Percentiles rank a stretch among this genome's conserved stretches.
These are phyloP conservation scores for Sitta europaea DNA, from an alignment of 2,113 vertebrate genomes.

Conservation along the genomic window DNA sequence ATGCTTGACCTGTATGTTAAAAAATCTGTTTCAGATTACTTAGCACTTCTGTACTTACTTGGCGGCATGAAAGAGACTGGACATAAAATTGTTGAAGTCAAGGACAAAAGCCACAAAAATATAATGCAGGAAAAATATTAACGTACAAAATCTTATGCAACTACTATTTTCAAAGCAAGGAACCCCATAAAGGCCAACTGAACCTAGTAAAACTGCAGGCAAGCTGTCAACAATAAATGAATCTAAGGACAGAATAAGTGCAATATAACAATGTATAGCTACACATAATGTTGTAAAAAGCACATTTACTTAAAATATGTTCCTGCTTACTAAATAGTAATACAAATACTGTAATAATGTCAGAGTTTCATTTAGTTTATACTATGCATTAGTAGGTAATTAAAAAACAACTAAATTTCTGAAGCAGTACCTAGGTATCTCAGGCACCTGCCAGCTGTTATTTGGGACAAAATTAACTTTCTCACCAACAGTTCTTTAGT, in stretches of 20 bases:
- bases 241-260: not conserved
- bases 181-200: not conserved
- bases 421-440: not conserved
- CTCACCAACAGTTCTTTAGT: not conserved
- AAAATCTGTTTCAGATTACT: not conserved
- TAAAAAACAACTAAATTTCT: not conserved
- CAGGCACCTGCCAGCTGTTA: not conserved
- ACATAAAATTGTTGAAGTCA: slow-evolving; percentile 69
- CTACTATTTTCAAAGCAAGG: not conserved
- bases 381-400: not conserved
- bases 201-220: not conserved
- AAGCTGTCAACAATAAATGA: not conserved
- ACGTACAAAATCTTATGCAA: not conserved
- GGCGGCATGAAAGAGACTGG: slow-evolving; percentile 96
- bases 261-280: not conserved
- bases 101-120: slow-evolving; percentile 67
- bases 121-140: not conserved
- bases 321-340: not conserved
- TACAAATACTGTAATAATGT: not conserved
- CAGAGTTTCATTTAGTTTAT: not conserved
- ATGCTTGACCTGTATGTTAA: not conserved
- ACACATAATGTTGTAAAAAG: not conserved
- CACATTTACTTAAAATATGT: not conserved
- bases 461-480: not conserved
- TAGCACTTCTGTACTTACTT: slow-evolving; percentile 85